Percentiles rank a stretch among this genome's conserved stretches.
phyloP scores from a whole-genome alignment of 2,888 invertebrate genomes.

The Xylota segnis region DNA sequence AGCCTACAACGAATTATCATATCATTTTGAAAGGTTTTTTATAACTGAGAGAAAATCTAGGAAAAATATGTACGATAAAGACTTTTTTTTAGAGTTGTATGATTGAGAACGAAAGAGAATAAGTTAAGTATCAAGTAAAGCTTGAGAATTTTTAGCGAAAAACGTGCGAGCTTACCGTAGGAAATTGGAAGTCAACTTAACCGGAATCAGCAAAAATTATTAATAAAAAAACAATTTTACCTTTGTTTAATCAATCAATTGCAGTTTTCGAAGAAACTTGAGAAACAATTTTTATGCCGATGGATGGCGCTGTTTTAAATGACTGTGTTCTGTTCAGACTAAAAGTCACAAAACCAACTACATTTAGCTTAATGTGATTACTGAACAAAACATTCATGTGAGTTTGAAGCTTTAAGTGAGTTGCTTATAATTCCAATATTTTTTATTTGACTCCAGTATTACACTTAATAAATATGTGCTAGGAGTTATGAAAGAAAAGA shows the following conservation, averaged over 20 bases:
- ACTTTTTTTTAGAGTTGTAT: constrained; percentile 15
- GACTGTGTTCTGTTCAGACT: no score
- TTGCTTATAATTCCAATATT: no score
- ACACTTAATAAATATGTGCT: no score
- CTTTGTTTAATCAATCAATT: neutral
- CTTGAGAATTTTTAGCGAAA: neutral
- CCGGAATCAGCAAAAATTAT: neutral
- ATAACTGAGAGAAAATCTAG: constrained; percentile 5
- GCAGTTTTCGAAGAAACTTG: neutral
- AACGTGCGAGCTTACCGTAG: constrained; percentile 1
- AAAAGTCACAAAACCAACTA: no score
- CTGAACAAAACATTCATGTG: no score
- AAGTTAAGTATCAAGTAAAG: neutral
- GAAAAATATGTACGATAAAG: neutral
- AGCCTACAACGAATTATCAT: constrained; percentile 75
- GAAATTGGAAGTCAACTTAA: constrained; percentile 3
- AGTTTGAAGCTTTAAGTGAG: no score
- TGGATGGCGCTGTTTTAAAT: neutral
- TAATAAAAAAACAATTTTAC: neutral
- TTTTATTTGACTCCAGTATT: no score
- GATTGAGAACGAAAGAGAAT: constrained; percentile 16
- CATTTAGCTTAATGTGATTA: no score
- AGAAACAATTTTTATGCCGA: neutral
- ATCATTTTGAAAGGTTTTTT: constrained; percentile 57
- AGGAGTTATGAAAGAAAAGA: no score